phyloP scores from a whole-genome alignment of 2,113 vertebrate species.

The Phycodurus eques region DNA sequence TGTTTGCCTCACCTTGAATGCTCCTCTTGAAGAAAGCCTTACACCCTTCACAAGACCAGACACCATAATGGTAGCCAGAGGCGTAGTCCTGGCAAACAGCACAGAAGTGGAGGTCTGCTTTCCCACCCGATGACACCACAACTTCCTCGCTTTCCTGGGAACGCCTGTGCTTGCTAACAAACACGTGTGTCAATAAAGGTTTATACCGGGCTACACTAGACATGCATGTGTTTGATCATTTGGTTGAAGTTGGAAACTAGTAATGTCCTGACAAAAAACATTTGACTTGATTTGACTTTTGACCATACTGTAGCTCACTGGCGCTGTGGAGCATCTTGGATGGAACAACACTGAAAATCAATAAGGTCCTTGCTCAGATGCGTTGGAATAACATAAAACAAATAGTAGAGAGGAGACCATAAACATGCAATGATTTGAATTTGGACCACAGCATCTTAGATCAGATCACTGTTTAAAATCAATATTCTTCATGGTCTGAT shows the following conservation, averaged over 20 bases:
- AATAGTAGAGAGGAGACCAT: neutral
- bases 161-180: slow-evolving; percentile 75
- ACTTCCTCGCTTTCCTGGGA: slow-evolving; percentile 65
- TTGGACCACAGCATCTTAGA: neutral
- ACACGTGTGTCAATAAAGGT: neutral
- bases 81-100: slow-evolving; percentile 95
- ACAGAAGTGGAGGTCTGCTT: slow-evolving; percentile 88
- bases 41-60: slow-evolving; percentile 98
- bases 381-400: neutral
- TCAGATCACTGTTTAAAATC: neutral
- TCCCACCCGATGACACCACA: slow-evolving; percentile 71
- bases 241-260: neutral
- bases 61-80: slow-evolving; percentile 99
- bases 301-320: neutral
- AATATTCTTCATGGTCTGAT: neutral
- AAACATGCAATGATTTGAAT: neutral
- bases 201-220: neutral
- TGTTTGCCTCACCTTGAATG: slow-evolving; percentile 84
- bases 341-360: neutral
- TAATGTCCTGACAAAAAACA: neutral
- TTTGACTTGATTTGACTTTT: neutral
- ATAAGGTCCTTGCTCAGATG: neutral
- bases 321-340: neutral
- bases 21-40: slow-evolving; percentile 99
- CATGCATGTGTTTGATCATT: neutral